Evolutionary conservation across 2,888 invertebrate genomes (phyloP).

Genomic region (Phasia obesa): DNA sequence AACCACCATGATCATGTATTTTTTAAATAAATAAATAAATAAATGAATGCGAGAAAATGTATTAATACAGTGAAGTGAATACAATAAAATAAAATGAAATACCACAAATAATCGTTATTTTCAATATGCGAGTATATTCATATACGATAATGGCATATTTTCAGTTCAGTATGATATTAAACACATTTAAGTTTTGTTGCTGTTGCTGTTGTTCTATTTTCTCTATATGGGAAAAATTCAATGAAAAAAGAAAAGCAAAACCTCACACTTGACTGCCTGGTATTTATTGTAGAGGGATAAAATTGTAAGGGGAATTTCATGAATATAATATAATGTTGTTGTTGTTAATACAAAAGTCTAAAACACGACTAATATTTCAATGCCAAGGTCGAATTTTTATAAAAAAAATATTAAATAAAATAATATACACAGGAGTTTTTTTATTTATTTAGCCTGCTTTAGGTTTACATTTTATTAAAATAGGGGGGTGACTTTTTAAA

Average conservation of each 20-base stretch:
- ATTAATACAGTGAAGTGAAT: slow-evolving; percentile 25
- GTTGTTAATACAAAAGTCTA: not conserved
- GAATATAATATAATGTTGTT: not conserved
- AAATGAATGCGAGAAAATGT: not conserved
- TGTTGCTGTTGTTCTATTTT: not conserved
- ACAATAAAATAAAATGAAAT: slow-evolving; percentile 30
- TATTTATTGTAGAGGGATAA: not conserved
- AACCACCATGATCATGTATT: not conserved
- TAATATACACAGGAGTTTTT: slow-evolving; percentile 19
- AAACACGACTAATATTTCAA: slow-evolving; percentile 51
- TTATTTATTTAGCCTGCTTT: slow-evolving; percentile 30
- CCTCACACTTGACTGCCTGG: not conserved
- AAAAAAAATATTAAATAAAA: slow-evolving; percentile 13
- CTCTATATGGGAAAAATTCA: slow-evolving; percentile 4
- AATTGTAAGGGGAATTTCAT: not conserved
- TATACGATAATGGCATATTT: slow-evolving; percentile 24
- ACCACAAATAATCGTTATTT: slow-evolving; percentile 43
- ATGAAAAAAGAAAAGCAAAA: not conserved
- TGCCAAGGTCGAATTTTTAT: slow-evolving; percentile 59
- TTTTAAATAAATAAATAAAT: slow-evolving; percentile 8
- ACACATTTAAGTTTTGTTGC: slow-evolving; percentile 22
- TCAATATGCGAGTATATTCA: slow-evolving; percentile 23
- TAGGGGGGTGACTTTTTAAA: slow-evolving; percentile 16
- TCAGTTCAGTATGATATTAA: slow-evolving; percentile 29
- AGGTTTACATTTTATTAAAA: slow-evolving; percentile 8